phyloP scores from a whole-genome alignment of 2,113 vertebrate genomes.

The Saguinus midas region DNA sequence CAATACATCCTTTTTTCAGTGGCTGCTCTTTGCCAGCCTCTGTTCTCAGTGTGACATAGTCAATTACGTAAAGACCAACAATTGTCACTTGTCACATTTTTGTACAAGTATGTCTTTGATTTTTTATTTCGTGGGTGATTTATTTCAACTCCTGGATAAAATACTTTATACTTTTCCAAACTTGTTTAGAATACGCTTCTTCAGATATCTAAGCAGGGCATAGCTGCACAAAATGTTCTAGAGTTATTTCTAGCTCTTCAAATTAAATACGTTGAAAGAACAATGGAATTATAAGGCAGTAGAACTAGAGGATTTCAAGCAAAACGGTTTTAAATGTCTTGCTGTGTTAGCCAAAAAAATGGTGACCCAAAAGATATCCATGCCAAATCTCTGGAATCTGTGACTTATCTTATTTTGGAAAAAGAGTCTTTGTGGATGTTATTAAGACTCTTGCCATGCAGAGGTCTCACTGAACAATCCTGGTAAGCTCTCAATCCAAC shows the following conservation, averaged over 20 bases:
- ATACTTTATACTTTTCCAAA: background rate
- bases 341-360: background rate
- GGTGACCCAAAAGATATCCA: background rate
- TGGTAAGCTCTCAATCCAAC: background rate
- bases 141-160: constrained; percentile 5
- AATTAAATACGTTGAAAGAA: background rate
- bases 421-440: background rate
- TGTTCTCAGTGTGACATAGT: background rate
- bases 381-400: background rate
- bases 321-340: background rate
- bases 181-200: background rate
- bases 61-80: background rate
- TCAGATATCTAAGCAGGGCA: background rate
- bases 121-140: background rate
- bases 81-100: background rate
- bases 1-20: background rate
- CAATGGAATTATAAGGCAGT: background rate
- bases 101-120: background rate
- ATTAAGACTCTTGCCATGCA: background rate
- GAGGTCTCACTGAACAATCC: background rate
- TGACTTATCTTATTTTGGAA: background rate
- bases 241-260: constrained; percentile 16
- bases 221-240: background rate
- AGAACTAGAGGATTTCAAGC: background rate
- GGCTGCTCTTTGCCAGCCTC: background rate